A percentile compares a stretch with the other conserved stretches of the same genome.
phyloP scores from a whole-genome alignment of 1,140 invertebrate genomes.

The Ericerus pela region DNA sequence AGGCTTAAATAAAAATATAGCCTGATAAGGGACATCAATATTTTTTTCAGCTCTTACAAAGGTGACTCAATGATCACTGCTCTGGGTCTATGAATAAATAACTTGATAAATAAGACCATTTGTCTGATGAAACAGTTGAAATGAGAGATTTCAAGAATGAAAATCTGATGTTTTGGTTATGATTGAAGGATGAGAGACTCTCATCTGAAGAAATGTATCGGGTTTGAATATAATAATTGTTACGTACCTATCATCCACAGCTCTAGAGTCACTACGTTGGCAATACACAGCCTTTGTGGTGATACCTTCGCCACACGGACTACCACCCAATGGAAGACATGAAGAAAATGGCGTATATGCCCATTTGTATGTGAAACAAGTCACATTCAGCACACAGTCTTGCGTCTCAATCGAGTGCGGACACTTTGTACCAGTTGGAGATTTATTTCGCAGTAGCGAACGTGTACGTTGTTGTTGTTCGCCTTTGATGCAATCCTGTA shows the following conservation, averaged over 20 bases:
- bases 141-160: too few species aligned
- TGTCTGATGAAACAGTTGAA: too few species aligned
- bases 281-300: constrained; percentile 39
- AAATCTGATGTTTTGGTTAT: too few species aligned
- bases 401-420: constrained; percentile 40
- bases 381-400: constrained; percentile 37
- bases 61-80: too few species aligned
- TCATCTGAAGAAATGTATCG: too few species aligned
- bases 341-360: constrained; percentile 36
- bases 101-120: too few species aligned
- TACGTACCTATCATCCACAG: constrained; percentile 36
- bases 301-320: constrained; percentile 45
- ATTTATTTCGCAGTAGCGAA: constrained; percentile 38
- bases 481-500: constrained; percentile 27
- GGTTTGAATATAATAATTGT: too few species aligned
- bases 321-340: constrained; percentile 42
- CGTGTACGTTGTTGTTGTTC: constrained; percentile 40
- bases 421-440: constrained; percentile 33
- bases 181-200: too few species aligned
- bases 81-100: too few species aligned
- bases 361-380: constrained; percentile 41
- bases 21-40: too few species aligned
- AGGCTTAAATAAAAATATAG: too few species aligned
- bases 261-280: constrained; percentile 38
- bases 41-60: too few species aligned